phyloP scores from a whole-genome alignment of 2,797 vertebrate genomes.

The Pseudopleuronectes americanus region DNA sequence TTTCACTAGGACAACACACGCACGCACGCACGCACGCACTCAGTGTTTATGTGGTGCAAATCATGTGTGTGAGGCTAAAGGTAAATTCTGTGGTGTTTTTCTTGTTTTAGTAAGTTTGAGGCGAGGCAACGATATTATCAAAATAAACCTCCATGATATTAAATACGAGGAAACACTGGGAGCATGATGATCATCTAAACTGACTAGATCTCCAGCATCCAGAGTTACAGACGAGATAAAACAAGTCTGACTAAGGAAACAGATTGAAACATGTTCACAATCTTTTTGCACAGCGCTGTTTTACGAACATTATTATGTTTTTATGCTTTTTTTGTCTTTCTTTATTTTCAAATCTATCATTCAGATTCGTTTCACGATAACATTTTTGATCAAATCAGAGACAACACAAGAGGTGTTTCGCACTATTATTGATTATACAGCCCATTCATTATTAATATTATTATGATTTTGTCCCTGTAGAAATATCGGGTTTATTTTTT shows the following conservation, averaged over 20 bases:
- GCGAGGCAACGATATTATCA: too few species aligned
- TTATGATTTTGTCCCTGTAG: not conserved
- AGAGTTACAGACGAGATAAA: constrained; percentile 30
- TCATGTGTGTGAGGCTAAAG: constrained; percentile 28
- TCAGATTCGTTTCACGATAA: constrained; percentile 1
- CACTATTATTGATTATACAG: constrained; percentile 5
- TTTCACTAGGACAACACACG: constrained; percentile 39
- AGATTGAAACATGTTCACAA: not conserved
- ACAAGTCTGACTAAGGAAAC: constrained; percentile 11
- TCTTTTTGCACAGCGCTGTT: constrained; percentile 5
- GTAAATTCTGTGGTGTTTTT: constrained; percentile 46
- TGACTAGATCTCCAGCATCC: not conserved
- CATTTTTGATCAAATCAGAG: constrained; percentile 43
- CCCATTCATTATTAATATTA: constrained; percentile 8
- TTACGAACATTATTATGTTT: not conserved
- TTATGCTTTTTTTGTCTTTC: not conserved
- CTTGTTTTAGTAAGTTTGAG: not conserved
- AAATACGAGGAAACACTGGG: not conserved
- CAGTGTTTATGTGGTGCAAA: constrained; percentile 34
- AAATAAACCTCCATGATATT: too few species aligned
- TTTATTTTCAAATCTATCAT: not conserved
- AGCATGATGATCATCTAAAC: constrained; percentile 13
- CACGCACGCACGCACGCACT: constrained; percentile 13
- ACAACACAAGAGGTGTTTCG: constrained; percentile 4
- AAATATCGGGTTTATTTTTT: not conserved